phyloP scores from a whole-genome alignment of 2,113 vertebrate species.

The Labeo catla region DNA sequence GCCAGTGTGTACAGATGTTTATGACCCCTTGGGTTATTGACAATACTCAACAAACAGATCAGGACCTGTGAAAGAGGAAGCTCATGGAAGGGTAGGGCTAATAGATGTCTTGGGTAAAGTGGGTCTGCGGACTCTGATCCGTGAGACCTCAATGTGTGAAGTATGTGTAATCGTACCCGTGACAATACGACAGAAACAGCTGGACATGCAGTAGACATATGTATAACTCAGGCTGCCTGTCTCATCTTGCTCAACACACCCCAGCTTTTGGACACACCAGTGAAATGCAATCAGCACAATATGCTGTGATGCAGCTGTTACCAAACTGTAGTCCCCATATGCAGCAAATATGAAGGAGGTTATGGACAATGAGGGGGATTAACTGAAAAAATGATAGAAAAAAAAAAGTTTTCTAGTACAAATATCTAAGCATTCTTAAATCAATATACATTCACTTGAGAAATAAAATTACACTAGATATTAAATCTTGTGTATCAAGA shows the following conservation, averaged over 20 bases:
- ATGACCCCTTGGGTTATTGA: not conserved
- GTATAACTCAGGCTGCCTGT: not conserved
- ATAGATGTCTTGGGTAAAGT: constrained; percentile 8
- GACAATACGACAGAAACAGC: constrained; percentile 14
- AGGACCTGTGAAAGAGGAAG: constrained; percentile 1
- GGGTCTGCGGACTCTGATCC: not conserved
- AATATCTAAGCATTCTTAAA: not conserved
- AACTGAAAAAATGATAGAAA: not conserved
- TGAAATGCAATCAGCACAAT: constrained; percentile 3
- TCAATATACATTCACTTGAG: too few species aligned
- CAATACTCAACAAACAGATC: constrained; percentile 37
- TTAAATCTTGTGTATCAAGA: too few species aligned
- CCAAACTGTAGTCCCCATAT: not conserved
- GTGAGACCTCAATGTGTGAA: not conserved
- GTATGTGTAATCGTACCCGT: constrained; percentile 22
- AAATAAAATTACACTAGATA: too few species aligned
- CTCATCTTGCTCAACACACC: constrained; percentile 32
- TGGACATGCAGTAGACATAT: constrained; percentile 32
- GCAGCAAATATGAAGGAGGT: constrained; percentile 6
- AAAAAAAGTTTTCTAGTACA: not conserved
- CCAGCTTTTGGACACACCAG: constrained; percentile 3
- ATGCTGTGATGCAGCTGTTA: constrained; percentile 28
- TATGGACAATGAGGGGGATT: not conserved
- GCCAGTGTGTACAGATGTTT: constrained; percentile 27
- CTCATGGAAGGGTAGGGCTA: not conserved